Evolutionary conservation across 2,113 vertebrate species (phyloP).

Genomic region (Pionites leucogaster): DNA sequence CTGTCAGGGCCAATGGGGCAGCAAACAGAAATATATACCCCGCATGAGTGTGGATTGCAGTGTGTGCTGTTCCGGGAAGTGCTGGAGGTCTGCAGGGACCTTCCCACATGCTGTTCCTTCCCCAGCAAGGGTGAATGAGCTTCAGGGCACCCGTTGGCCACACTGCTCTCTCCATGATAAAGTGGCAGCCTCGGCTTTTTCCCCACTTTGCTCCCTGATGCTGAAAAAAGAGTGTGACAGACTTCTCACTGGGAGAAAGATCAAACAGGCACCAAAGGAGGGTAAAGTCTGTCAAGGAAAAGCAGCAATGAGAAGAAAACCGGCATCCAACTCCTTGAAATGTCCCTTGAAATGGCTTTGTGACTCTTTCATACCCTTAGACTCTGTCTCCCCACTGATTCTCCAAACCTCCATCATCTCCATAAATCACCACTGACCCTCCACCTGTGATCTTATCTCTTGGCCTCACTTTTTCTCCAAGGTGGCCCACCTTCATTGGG

Average conservation of each 20-base stretch:
- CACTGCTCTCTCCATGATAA: neutral
- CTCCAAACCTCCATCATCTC: neutral
- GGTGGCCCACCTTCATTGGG: neutral
- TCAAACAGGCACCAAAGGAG: neutral
- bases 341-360: neutral
- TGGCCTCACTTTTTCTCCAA: neutral
- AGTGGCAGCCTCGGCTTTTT: neutral
- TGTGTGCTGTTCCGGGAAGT: neutral
- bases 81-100: neutral
- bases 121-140: neutral
- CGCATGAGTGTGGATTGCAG: neutral
- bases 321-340: neutral
- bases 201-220: neutral
- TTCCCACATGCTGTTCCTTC: neutral
- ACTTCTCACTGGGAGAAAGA: neutral
- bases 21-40: accelerated
- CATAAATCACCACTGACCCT: neutral
- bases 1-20: neutral
- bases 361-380: neutral
- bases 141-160: accelerated
- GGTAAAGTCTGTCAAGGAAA: neutral
- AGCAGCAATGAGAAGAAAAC: neutral
- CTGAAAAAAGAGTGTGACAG: neutral
- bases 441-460: neutral
- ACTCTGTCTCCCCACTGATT: neutral